Base-by-base conservation (phyloP, 2,797 vertebrate genomes). In the Cirrhinus mrigala region DNA sequence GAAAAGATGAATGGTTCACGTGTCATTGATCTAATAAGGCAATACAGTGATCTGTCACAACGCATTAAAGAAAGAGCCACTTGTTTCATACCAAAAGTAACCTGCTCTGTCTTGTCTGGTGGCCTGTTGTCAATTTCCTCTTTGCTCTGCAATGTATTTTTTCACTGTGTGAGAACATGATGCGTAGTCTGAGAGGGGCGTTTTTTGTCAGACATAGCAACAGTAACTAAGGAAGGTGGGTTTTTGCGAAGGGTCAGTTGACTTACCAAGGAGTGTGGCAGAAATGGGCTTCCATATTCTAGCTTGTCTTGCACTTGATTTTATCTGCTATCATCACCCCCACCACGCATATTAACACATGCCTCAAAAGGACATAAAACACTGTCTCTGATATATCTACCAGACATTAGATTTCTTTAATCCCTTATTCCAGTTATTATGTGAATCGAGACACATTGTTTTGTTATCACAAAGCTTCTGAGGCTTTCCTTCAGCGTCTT, bases 401-500 rank as follows among this genome's bases (percentile, higher is more conserved):
- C 46, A 54, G 9, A 48, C 14, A 58, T 58, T 4, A 11, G 52
- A 87, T 84, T 29, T 90, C 92, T 95, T 98, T 96, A 95, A 94
- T 92, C 14, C 1, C 1, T 16, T 0, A 22, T 44, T 90, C 33
- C 89, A 99, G 98, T 27, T 99, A 99, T 87, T 99, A 98, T 0
- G 97, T 99, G 29, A 99, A 99, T 88, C 96, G 98, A 93, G 98
- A 99, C 91, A 99, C 98, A 0, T 95, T 99, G 9, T 99, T 99
- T 87, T 99, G 98, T 91, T 99, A 99, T 90, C 98, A 99, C 92
- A 98, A 96, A 92, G 98, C 98, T 0, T 99, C 98, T 0, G 98
- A 99, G 89, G 93, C 97, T 29, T 99, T 99, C 86, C 96, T 99
- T 56, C 98, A 99, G 89, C 95, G 97, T 50, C 91, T 99, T 20